Base-by-base conservation (phyloP, 2,113 vertebrate genomes). In the Caranx melampygus region DNA sequence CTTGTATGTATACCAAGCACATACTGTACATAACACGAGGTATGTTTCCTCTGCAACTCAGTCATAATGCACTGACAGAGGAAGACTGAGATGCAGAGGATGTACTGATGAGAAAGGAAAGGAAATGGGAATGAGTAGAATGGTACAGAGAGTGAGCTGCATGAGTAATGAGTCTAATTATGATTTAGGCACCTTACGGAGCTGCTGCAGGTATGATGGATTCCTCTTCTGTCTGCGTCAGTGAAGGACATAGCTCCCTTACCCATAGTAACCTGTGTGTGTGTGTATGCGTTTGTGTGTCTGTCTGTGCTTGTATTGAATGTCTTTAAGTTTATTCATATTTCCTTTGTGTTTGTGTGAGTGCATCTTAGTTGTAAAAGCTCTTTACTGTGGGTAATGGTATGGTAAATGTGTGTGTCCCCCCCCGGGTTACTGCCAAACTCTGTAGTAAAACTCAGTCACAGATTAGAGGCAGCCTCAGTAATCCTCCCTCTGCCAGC, bases 111-210 rank as follows among this genome's bases (percentile, higher is more conserved):
- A 82, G 49, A 37, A 33, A 42, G 18, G 51, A 58, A 59, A 84
- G 66, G 73, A 83, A 92, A 83, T 76, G 21, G 40, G 77, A 86
- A 87, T 87, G 84, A 88, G 83, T 79, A 37, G 87, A 87, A 84
- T 79, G 81, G 89, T 89, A 82, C 64, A 49, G 57, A 73, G 58
- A 90, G 66, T 65, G 81, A 89, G 61, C 84, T 65, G 82, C 55
- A 79, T 93, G 92, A 95, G 88, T 93, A 90, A 95, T 93, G 91
- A 89, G 78, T 88, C 42, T 89, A 94, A 94, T 95, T 94, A 94
- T 73, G 71, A 85, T 84, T 65, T 81, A 82, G 87, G 83, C 84
- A 42, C 90, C 68, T 64, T 60, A 75, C 74, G 82, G 73, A 76
- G 82, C 63, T 68, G 69, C 69, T 79, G 75, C 72, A 88, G 68